Conservation (phyloP, 2,888 invertebrate species). For the Pandemis corylana region DNA sequence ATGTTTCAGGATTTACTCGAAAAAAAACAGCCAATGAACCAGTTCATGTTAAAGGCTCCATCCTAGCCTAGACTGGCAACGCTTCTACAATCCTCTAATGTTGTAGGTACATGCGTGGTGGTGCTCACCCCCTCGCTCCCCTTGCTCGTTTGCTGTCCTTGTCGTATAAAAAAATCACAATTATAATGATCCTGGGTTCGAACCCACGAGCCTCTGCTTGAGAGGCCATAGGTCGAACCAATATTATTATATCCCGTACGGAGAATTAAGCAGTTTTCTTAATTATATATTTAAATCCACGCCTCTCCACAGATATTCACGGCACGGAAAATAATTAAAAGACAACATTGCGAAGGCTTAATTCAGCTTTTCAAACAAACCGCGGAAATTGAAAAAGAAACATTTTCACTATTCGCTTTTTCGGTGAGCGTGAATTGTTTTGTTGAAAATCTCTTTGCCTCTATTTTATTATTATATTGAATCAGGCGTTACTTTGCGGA, state of each 20-base stretch:
- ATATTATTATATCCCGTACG: neutral
- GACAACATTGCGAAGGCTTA: conserved; percentile 1
- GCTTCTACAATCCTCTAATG: too few species aligned
- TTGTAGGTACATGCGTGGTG: too few species aligned
- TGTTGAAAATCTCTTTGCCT: neutral
- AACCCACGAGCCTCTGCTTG: too few species aligned
- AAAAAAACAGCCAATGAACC: too few species aligned
- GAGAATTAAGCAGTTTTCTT: neutral
- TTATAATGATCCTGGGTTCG: too few species aligned
- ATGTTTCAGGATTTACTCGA: neutral
- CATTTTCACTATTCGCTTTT: conserved; percentile 1
- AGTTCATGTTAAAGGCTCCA: too few species aligned
- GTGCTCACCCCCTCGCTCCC: too few species aligned
- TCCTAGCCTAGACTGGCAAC: too few species aligned
- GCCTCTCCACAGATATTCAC: neutral
- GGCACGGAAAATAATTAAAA: neutral
- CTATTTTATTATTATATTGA: neutral
- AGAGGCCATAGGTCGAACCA: too few species aligned
- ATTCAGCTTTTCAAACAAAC: conserved; percentile 1
- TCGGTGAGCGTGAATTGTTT: neutral
- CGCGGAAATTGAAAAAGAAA: conserved; percentile 6
- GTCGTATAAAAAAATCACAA: too few species aligned
- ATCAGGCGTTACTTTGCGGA: too few species aligned
- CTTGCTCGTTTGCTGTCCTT: too few species aligned
- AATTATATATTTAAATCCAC: conserved; percentile 5